Evolutionary conservation across 2,888 invertebrate genomes (phyloP), one percentile per base, ranked within the genome.

Genomic region (Stictocephala bisonia): DNA sequence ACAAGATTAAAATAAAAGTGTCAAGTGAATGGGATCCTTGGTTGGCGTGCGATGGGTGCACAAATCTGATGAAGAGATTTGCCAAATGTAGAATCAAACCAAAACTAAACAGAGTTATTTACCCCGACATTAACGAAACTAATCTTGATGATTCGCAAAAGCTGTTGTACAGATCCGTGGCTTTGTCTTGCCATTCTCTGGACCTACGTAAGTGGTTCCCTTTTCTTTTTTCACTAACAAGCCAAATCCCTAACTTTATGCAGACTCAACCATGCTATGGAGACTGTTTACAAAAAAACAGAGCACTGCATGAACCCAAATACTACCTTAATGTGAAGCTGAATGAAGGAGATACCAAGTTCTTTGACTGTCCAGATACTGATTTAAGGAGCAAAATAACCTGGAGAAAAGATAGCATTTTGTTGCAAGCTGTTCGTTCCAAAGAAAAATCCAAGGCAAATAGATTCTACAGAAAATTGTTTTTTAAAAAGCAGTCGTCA

Each of bases 1-100:
- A 64, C 9, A 64, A 44, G 13, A 44, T 64, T n/a, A 18, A 22
- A 7, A 18, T 64, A 4, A 64, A 64, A 15, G 24, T 64, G 1
- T 15, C 18, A n/a, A 64, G 64, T 18, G 64, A 64, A 15, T 64
- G 64, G 64, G 64, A 64, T 44, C 64, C 64, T 6, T 64, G 64
- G 64, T 11, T 41, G 13, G 44, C 64, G 1, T 64, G 64, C 15
- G 64, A 64, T 13, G 64, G 64, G 9, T 64, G 64, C 44, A 11
- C 24, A 15, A 27, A 44, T 11, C 13, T 64, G n/a, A 41, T 40
- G 1, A 41, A 18, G 15, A 41, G 64, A 22, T 64, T 15, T 11
- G 64, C 44, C 9, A 64, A 44, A 18, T 64, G 64, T 44, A 41
- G 64, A 41, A 3, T 64, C 18, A 41, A 44, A n/a, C n/a, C 64